These are phyloP conservation scores for Drosophila leonis DNA, from an alignment of 2,888 invertebrate species.

Conservation along the genomic window DNA sequence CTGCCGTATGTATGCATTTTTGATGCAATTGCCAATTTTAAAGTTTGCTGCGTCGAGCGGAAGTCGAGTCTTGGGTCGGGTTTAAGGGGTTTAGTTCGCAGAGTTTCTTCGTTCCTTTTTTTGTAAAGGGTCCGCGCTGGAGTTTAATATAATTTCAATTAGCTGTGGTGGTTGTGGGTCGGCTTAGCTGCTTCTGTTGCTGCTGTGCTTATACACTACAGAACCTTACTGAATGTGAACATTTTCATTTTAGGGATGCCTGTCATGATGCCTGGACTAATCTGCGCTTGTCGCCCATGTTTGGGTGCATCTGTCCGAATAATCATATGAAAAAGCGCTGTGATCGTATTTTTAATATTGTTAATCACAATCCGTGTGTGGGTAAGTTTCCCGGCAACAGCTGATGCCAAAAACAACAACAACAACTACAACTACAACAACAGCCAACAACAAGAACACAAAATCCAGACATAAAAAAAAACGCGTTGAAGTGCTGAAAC, in stretches of 20 bases:
- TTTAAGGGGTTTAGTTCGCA: slow-evolving; percentile 14
- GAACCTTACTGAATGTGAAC: slow-evolving; percentile 25
- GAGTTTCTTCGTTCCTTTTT: slow-evolving; percentile 3
- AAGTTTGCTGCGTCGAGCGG: slow-evolving; percentile 68
- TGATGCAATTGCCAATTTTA: slow-evolving; percentile 79
- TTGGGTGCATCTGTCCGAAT: slow-evolving; percentile 96
- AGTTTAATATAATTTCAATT: slow-evolving; percentile 67
- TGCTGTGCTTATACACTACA: slow-evolving; percentile 12
- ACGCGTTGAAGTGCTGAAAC: slow-evolving; percentile 32
- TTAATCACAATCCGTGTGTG: slow-evolving; percentile 97
- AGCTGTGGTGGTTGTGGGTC: slow-evolving; percentile 30
- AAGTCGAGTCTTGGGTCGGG: slow-evolving; percentile 52
- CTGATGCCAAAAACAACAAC: slow-evolving; percentile 30
- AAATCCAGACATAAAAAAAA: slow-evolving; percentile 21
- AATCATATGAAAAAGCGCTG: slow-evolving; percentile 95
- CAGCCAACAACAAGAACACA: slow-evolving; percentile 49
- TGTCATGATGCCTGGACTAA: slow-evolving; percentile 96
- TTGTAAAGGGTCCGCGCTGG: slow-evolving; percentile 8
- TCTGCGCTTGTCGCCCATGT: slow-evolving; percentile 94
- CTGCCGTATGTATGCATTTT: slow-evolving; percentile 77
- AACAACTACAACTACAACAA: slow-evolving; percentile 46
- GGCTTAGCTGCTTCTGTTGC: background rate
- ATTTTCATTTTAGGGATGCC: slow-evolving; percentile 88
- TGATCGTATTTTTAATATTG: slow-evolving; percentile 94
- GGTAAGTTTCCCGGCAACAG: slow-evolving; percentile 88